Conservation (phyloP, 2,888 invertebrate genomes). For the Drosophila borealis region DNA sequence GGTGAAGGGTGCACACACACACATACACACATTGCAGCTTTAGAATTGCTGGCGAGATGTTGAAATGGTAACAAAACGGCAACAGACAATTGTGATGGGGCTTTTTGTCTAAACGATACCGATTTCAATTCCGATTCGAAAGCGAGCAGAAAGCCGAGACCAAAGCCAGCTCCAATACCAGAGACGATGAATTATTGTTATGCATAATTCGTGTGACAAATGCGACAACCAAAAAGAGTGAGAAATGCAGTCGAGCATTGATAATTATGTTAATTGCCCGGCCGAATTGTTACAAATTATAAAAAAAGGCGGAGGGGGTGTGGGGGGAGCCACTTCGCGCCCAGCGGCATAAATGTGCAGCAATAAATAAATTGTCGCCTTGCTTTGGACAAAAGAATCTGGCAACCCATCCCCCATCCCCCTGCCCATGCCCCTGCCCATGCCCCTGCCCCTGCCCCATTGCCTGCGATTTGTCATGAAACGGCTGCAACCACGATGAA, state of each 20-base stretch:
- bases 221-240: conserved; percentile 44
- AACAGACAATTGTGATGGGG: conserved; percentile 27
- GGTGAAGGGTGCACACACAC: conserved; percentile 59
- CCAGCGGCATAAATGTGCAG: conserved; percentile 44
- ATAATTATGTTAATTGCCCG: conserved; percentile 75
- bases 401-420: too few relatives aligned
- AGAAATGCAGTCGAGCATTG: conserved; percentile 67
- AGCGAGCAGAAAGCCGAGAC: conserved; percentile 60
- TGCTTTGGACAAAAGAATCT: conserved; percentile 33
- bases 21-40: neutral
- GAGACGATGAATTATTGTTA: conserved; percentile 36
- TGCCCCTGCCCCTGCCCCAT: neutral
- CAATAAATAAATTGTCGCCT: conserved; percentile 52
- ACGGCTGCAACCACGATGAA: conserved; percentile 36
- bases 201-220: conserved; percentile 80
- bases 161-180: conserved; percentile 5
- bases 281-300: conserved; percentile 50
- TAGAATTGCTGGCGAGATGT: conserved; percentile 55
- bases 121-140: conserved; percentile 67
- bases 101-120: conserved; percentile 51
- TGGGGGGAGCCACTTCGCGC: neutral
- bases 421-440: too few relatives aligned
- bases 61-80: conserved; percentile 61
- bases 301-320: neutral
- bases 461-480: neutral